A percentile compares a stretch with the other conserved stretches of the same genome.
phyloP scores from a whole-genome alignment of 2,113 vertebrate genomes.

The Nerophis ophidion region DNA sequence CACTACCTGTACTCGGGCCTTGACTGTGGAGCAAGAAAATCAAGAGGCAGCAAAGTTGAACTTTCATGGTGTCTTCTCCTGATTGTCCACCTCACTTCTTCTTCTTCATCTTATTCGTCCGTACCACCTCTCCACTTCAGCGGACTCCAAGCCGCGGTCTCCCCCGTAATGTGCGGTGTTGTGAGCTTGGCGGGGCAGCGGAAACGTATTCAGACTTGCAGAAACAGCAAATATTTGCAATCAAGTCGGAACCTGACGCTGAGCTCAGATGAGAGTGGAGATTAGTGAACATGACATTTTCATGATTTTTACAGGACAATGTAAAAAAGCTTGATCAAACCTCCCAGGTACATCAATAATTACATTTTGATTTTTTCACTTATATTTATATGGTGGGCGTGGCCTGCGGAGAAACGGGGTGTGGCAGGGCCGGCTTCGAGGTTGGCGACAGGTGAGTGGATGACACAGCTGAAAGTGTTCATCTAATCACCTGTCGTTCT shows the following conservation, averaged over 20 bases:
- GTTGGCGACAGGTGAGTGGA: no score
- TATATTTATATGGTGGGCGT: no score
- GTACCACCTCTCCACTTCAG: conserved; percentile 17
- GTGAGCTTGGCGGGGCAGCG: conserved; percentile 23
- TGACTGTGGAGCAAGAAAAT: conserved; percentile 39
- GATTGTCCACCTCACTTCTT: not conserved
- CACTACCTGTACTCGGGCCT: conserved; percentile 57
- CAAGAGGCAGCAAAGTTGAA: conserved; percentile 47
- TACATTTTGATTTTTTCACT: no score
- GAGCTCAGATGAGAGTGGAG: not conserved
- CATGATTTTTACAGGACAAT: no score
- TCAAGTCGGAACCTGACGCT: not conserved
- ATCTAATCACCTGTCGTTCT: no score
- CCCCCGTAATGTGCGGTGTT: conserved; percentile 52
- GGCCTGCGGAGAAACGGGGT: no score
- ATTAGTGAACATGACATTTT: not conserved
- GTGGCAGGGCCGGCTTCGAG: no score
- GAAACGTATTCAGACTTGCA: conserved; percentile 68
- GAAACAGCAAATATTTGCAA: not conserved
- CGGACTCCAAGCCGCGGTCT: conserved; percentile 14
- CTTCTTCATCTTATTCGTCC: conserved; percentile 5
- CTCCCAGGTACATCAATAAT: no score
- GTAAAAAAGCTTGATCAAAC: no score
- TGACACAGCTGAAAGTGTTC: no score
- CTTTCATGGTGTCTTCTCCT: conserved; percentile 42